Evolutionary conservation across 2,888 invertebrate genomes (phyloP), one percentile per base, ranked within the genome.

Genomic region (Lapara coniferarum): DNA sequence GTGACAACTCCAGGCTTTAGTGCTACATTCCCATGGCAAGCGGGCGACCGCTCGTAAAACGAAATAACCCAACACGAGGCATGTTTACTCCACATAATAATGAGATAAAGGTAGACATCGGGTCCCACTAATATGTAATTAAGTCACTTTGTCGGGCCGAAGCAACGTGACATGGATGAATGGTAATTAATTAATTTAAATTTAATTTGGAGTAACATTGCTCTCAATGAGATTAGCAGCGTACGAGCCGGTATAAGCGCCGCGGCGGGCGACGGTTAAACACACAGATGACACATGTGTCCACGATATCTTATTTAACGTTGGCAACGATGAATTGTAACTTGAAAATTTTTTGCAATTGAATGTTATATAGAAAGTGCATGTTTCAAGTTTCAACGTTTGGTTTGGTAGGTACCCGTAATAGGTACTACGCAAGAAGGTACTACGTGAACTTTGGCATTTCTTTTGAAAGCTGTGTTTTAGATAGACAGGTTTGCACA

Each of bases 101-200:
- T 49, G 16, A 4, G 16, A 46, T 44, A 63, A 12, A 19, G 63
- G 46, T 46, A 1, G 46, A 46, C 10, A 49, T 46, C 49, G 46
- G 63, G n/a, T 12, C 19, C 8, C 63, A 63, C 46, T 63, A 49
- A 63, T 49, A 57, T 14, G 49, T 19, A 13, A 63, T 63, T 46
- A 63, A 63, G 49, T 13, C 63, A 63, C 49, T 49, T 49, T 63
- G 63, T 63, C 63, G 63, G 63, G n/a, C 44, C 19, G 55, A 19
- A 10, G 55, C 2, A 16, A 49, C 63, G 46, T n/a, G 63, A 63
- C 49, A 63, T 7, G 13, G 12, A 63, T 63, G 12, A 49, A 63
- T 49, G 63, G 19, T 49, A 63, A 63, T 63, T 63, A 49, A 49
- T 63, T 63, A 25, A 63, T 63, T 49, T 46, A 12, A 56, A 56